Base-by-base conservation (phyloP, 2,797 vertebrate genomes). In the Alcedo quadribrachys region DNA sequence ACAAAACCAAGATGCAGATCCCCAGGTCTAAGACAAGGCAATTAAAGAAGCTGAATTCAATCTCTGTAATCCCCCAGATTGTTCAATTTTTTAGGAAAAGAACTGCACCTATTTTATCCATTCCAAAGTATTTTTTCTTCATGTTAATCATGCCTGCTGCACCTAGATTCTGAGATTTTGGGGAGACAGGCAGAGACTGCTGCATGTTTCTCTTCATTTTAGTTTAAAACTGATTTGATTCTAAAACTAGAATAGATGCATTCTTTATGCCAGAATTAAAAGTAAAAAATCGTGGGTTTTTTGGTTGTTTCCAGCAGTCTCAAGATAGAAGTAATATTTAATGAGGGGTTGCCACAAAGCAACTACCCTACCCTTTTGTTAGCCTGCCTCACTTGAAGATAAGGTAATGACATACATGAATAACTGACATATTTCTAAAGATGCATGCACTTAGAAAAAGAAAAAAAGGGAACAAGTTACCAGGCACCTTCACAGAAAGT, bases 11-110 rank as follows among this genome's bases (percentile, higher is more conserved):
- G 50, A 81, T 67, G 69, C 63, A 91, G 79, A 54, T 77, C 30
- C 16, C 22, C 24, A 83, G 76, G 53, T 63, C 54, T 74, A 13
- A 71, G 62, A 53, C 45, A 84, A 63, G 79, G 25, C 37, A 78
- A 82, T 91, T 91, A 58, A 88, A 81, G 54, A 83, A 90, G n/a
- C 15, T 75, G 50, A 83, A 85, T 28, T 57, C 50, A 67, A 55
- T 74, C 37, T 87, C 33, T 32, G 3, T 58, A 10, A 37, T 37
- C 37, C 37, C 37, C 37, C 37, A 68, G 35, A 54, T 25, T 82
- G 50, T 67, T 68, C 33, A 74, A 81, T 54, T 35, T 6, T 40
- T 25, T 66, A 40, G 21, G 7, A 48, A 81, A 85, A 73, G 0
- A 67, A 20, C 4, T 46, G 11, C 11, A 6, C 32, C 11, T 66